These are phyloP conservation scores for Antennarius maculatus DNA, from an alignment of 2,797 vertebrate species.

Conservation along the genomic window DNA sequence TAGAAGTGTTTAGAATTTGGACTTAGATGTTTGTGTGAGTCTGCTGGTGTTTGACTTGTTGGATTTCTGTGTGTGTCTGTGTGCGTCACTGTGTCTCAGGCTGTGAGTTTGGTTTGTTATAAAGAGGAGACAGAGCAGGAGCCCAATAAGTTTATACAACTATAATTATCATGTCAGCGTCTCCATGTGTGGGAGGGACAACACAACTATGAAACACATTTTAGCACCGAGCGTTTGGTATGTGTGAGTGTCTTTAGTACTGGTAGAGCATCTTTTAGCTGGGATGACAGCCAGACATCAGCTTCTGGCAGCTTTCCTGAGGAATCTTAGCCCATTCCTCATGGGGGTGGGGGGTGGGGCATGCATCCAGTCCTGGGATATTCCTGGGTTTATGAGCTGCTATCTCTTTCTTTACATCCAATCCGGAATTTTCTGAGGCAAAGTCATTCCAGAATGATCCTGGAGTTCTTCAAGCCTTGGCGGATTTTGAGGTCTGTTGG, in stretches of 20 bases:
- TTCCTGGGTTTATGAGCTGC: too few relatives aligned
- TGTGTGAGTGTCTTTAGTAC: conserved; percentile 17
- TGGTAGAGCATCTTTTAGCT: too few relatives aligned
- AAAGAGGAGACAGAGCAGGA: conserved; percentile 66
- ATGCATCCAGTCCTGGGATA: too few relatives aligned
- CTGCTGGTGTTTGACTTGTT: background rate
- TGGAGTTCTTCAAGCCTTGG: too few relatives aligned
- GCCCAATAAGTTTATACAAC: conserved; percentile 71
- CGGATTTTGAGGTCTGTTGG: too few relatives aligned
- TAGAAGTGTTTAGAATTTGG: conserved; percentile 6
- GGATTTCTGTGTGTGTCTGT: background rate
- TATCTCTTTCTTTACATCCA: too few relatives aligned
- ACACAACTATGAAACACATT: conserved; percentile 43
- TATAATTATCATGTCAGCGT: conserved; percentile 80
- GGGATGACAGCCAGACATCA: too few relatives aligned
- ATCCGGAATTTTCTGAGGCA: too few relatives aligned
- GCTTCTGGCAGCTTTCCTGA: too few relatives aligned
- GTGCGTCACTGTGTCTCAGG: conserved; percentile 36
- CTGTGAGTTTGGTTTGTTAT: conserved; percentile 72
- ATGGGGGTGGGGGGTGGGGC: too few relatives aligned
- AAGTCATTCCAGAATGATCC: too few relatives aligned
- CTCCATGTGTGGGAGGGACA: conserved; percentile 67
- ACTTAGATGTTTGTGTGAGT: conserved; percentile 5
- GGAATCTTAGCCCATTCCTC: too few relatives aligned
- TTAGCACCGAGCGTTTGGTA: conserved; percentile 43